A percentile compares a stretch with the other conserved stretches of the same genome.
These are phyloP conservation scores for Panopea generosa DNA, from an alignment of 2,888 invertebrate species.

Conservation along the genomic window DNA sequence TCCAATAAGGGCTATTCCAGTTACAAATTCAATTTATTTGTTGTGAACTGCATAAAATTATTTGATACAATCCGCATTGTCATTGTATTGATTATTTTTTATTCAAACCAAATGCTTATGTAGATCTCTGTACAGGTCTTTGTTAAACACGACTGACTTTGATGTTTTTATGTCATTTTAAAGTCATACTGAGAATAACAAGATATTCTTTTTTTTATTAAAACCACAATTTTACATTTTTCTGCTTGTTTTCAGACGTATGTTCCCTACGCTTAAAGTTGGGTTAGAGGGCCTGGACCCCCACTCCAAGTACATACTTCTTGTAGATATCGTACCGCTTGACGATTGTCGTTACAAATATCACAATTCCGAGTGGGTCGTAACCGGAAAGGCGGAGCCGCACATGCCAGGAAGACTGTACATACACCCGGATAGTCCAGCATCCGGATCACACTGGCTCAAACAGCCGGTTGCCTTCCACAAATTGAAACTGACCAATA, in stretches of 20 bases:
- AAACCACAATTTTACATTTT: no score
- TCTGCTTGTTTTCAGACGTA: constrained; percentile 89
- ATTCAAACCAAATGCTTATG: no score
- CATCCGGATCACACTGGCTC: constrained; percentile 94
- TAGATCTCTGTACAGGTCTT: no score
- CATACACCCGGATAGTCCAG: constrained; percentile 95
- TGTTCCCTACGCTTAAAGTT: constrained; percentile 95
- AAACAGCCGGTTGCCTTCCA: constrained; percentile 92
- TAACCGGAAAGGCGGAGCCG: constrained; percentile 93
- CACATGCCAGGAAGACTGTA: constrained; percentile 91
- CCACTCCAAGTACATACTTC: constrained; percentile 92
- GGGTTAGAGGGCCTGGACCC: constrained; percentile 92
- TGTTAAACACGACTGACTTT: no score
- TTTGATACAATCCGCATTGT: no score
- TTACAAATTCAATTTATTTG: no score
- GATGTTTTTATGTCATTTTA: no score
- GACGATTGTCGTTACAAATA: constrained; percentile 91
- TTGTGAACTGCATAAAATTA: no score
- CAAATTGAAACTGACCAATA: constrained; percentile 95
- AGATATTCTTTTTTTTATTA: no score
- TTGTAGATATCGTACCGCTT: constrained; percentile 92
- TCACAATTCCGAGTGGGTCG: constrained; percentile 93
- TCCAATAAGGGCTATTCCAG: no score
- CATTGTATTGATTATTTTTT: no score
- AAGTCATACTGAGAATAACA: no score